A percentile compares a stretch with the other conserved stretches of the same genome.
Evolutionary conservation across 2,888 invertebrate species (phyloP).

Genomic region (Drosophila buzzatii): DNA sequence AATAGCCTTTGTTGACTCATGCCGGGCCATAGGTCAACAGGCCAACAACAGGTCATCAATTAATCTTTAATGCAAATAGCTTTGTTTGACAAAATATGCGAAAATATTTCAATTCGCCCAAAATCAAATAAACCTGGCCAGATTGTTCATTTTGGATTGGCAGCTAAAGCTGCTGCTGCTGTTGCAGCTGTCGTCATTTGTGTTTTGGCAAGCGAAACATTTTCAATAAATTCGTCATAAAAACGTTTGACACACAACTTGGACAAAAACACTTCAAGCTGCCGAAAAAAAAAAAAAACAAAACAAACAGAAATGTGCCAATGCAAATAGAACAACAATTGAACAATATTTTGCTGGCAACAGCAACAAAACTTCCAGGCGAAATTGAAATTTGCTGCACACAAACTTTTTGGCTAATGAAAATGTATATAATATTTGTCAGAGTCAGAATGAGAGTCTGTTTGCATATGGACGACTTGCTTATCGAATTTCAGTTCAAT

Average conservation of each 20-base stretch:
- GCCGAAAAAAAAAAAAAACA: neutral
- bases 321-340: constrained; percentile 43
- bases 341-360: constrained; percentile 29
- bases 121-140: constrained; percentile 40
- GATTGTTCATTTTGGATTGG: constrained; percentile 39
- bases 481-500: constrained; percentile 65
- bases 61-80: constrained; percentile 18
- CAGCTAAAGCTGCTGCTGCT: constrained; percentile 64
- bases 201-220: constrained; percentile 16
- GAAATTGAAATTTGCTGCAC: constrained; percentile 2
- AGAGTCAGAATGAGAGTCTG: constrained; percentile 44
- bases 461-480: constrained; percentile 71
- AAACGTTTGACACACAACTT: constrained; percentile 60
- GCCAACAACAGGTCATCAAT: neutral
- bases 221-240: constrained; percentile 68
- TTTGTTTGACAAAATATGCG: constrained; percentile 1
- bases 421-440: constrained; percentile 63
- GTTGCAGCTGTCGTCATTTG: constrained; percentile 21
- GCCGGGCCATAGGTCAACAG: constrained; percentile 7
- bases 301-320: constrained; percentile 20
- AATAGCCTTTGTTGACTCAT: constrained; percentile 8
- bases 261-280: constrained; percentile 49
- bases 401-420: constrained; percentile 45
- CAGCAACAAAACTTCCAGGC: constrained; percentile 4
- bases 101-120: constrained; percentile 9